Evolutionary conservation across 2,888 invertebrate species (phyloP).

Genomic region (Paralinhomoeus sp.): DNA sequence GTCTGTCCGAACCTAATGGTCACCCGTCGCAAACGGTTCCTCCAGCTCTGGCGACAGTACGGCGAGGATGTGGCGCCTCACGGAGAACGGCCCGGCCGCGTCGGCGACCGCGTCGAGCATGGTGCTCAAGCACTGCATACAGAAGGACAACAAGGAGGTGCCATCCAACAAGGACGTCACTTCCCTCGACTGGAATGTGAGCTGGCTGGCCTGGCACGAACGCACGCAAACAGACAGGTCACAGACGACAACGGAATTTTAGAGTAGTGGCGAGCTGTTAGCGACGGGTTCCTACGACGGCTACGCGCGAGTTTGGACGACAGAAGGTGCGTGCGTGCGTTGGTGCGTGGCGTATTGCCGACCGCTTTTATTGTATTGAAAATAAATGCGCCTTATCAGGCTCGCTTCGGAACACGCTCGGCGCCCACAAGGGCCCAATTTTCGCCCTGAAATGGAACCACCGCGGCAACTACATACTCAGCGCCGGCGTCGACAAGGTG

Average conservation of each 20-base stretch:
- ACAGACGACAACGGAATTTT: too few relatives aligned
- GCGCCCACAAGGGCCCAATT: constrained; percentile 95
- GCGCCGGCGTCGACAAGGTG: constrained; percentile 67
- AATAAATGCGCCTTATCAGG: neutral
- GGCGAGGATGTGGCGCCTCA: constrained; percentile 96
- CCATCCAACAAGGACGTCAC: constrained; percentile 98
- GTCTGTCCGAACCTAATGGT: too few relatives aligned
- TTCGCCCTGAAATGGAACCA: constrained; percentile 99
- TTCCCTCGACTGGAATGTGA: constrained; percentile 91
- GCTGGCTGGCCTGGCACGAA: too few relatives aligned
- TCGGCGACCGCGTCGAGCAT: constrained; percentile 37
- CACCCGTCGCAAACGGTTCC: constrained; percentile 3
- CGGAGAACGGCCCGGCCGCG: constrained; percentile 23
- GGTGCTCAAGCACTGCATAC: constrained; percentile 81
- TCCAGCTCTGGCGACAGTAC: constrained; percentile 78
- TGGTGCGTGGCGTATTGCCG: too few relatives aligned
- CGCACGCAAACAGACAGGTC: too few relatives aligned
- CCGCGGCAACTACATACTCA: constrained; percentile 82
- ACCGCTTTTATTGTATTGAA: neutral
- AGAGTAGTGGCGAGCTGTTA: constrained; percentile 84
- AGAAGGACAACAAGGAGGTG: constrained; percentile 81
- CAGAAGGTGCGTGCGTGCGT: too few relatives aligned
- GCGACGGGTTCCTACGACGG: constrained; percentile 98
- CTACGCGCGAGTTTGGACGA: constrained; percentile 92
- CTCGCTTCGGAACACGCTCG: constrained; percentile 67